phyloP scores from a whole-genome alignment of 2,797 vertebrate genomes.

The Amniataba percoides region DNA sequence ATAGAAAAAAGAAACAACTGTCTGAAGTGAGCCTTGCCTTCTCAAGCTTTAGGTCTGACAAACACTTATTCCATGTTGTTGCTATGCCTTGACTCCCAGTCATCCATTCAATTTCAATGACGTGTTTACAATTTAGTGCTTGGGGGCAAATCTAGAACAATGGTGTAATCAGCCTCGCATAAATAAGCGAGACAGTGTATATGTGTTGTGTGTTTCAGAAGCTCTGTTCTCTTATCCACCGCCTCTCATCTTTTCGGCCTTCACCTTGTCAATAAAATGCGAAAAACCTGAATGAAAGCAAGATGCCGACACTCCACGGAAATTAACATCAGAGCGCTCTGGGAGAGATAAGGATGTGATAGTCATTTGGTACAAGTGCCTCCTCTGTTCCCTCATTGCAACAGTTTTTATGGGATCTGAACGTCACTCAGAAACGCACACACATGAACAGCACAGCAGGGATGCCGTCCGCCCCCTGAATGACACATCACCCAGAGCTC shows the following conservation, averaged over 20 bases:
- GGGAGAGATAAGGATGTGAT: slow-evolving; percentile 61
- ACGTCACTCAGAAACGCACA: slow-evolving; percentile 38
- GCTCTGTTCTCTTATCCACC: slow-evolving; percentile 17
- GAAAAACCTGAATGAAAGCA: slow-evolving; percentile 66
- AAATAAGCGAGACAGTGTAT: slow-evolving; percentile 24
- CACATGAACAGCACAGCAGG: slow-evolving; percentile 46
- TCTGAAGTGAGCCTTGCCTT: slow-evolving; percentile 18
- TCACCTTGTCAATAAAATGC: slow-evolving; percentile 58
- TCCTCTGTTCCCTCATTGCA: slow-evolving; percentile 59
- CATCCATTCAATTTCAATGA: slow-evolving; percentile 31
- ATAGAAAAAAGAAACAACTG: slow-evolving; percentile 12
- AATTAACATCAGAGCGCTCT: slow-evolving; percentile 64
- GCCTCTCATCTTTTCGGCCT: slow-evolving; percentile 41
- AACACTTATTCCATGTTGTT: slow-evolving; percentile 16
- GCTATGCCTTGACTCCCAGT: slow-evolving; percentile 31
- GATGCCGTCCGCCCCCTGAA: slow-evolving; percentile 58
- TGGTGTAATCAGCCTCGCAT: slow-evolving; percentile 28
- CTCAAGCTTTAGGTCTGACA: slow-evolving; percentile 1
- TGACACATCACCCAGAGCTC: slow-evolving; percentile 63
- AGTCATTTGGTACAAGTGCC: slow-evolving; percentile 58
- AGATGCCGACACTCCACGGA: slow-evolving; percentile 57
- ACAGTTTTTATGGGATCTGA: slow-evolving; percentile 48
- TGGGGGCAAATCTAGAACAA: slow-evolving; percentile 44
- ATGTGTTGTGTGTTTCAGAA: slow-evolving; percentile 12
- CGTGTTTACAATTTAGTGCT: slow-evolving; percentile 42